Evolutionary conservation across 2,113 vertebrate genomes (phyloP).

Genomic region (Laterallus jamaicensis): DNA sequence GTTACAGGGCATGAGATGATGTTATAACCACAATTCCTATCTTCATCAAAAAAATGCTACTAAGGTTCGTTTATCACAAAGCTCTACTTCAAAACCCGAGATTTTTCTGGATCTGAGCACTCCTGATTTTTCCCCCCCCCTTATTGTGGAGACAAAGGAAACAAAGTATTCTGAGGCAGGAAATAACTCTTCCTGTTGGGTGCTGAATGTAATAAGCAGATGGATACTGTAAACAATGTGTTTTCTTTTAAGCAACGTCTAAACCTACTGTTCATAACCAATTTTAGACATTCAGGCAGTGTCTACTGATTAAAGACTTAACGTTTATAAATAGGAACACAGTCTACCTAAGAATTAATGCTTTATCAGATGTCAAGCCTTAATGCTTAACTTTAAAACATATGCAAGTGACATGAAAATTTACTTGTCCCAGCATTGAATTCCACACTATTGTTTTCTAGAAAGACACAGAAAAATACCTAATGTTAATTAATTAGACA

Average conservation of each 20-base stretch:
- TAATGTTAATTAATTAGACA: background rate
- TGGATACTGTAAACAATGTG: background rate
- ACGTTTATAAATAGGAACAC: background rate
- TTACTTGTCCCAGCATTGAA: background rate
- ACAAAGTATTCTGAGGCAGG: conserved; percentile 37
- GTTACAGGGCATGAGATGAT: background rate
- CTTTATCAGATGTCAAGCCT: background rate
- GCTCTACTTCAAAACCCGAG: background rate
- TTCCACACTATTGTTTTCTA: background rate
- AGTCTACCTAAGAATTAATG: background rate
- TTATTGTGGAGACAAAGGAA: conserved; percentile 53
- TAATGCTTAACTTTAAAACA: background rate
- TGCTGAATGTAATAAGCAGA: background rate
- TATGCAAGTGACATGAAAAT: background rate
- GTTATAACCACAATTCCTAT: background rate
- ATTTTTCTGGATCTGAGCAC: background rate
- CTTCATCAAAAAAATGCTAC: background rate
- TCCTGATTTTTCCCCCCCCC: background rate
- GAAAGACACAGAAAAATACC: background rate
- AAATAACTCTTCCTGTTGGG: conserved; percentile 57
- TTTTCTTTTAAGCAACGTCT: conserved; percentile 8
- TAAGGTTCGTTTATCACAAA: background rate
- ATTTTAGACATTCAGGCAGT: background rate
- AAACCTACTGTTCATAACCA: background rate
- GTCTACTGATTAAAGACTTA: background rate